A percentile compares a stretch with the other conserved stretches of the same genome.
Evolutionary conservation across 2,797 vertebrate genomes (phyloP).

Genomic region (Enteromius radiatus): DNA sequence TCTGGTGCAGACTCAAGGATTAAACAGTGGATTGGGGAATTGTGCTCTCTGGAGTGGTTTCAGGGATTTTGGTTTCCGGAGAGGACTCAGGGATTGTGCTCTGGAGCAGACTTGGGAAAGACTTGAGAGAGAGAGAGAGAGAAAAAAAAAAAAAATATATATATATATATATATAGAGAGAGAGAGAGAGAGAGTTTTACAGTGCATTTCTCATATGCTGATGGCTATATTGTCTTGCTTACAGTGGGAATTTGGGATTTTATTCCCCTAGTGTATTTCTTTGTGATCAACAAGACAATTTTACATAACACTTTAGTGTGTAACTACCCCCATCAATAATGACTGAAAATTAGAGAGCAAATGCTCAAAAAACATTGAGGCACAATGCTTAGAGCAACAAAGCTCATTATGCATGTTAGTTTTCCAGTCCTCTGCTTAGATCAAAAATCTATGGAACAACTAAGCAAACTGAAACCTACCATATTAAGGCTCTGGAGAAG

Average conservation of each 20-base stretch:
- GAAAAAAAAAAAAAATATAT: no score
- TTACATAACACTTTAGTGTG: neutral
- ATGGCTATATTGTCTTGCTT: neutral
- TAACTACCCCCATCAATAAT: neutral
- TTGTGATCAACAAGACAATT: no score
- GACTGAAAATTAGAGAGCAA: slow-evolving; percentile 7
- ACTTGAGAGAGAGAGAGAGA: no score
- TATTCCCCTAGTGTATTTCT: neutral
- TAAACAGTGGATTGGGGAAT: no score
- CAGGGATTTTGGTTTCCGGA: neutral
- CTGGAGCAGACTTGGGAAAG: no score
- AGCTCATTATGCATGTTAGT: neutral
- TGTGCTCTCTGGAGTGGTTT: neutral
- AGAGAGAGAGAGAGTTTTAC: no score
- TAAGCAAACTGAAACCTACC: neutral
- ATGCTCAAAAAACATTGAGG: neutral
- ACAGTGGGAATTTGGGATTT: neutral
- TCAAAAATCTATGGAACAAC: slow-evolving; percentile 8
- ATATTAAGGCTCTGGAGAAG: neutral
- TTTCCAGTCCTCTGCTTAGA: slow-evolving; percentile 10
- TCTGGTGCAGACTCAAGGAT: neutral
- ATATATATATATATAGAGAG: no score
- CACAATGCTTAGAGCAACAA: slow-evolving; percentile 8
- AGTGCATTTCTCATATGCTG: neutral
- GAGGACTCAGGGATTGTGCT: no score